phyloP scores from a whole-genome alignment of 2,113 vertebrate genomes.

The Motacilla tschutschensis region DNA sequence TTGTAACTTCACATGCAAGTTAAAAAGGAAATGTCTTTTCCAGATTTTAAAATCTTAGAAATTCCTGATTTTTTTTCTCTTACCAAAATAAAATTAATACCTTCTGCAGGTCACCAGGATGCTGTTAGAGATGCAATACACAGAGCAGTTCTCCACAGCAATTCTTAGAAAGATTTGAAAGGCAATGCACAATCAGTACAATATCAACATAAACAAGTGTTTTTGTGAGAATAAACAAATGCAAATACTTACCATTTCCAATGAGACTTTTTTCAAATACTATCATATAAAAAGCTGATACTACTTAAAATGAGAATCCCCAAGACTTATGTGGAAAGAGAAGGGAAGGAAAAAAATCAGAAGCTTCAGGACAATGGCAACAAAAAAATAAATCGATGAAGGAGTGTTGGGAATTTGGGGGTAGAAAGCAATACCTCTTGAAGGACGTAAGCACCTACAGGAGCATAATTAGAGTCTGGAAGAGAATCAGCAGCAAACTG shows the following conservation, averaged over 20 bases:
- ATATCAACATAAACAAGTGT: neutral
- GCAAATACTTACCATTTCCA: neutral
- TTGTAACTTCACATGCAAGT: neutral
- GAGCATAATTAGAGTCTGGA: slow-evolving; percentile 1
- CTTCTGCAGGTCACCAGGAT: neutral
- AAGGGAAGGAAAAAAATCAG: neutral
- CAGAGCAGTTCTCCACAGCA: neutral
- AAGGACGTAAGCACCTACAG: slow-evolving; percentile 14
- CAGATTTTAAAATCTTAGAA: neutral
- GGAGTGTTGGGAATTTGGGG: neutral
- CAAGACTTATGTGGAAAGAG: neutral
- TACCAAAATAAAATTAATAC: neutral
- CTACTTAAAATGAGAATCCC: neutral
- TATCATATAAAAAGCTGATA: neutral
- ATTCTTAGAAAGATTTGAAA: neutral
- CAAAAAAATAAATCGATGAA: neutral
- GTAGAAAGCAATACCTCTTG: neutral
- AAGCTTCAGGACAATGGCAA: neutral
- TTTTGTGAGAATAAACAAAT: neutral
- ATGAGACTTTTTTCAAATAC: neutral
- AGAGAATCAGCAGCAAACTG: neutral
- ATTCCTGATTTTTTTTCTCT: neutral
- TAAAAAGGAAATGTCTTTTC: neutral
- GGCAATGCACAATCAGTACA: neutral
- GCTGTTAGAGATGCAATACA: fast-evolving